phyloP scores from a whole-genome alignment of 2,888 invertebrate species.

The Gasteruption jaculator region DNA sequence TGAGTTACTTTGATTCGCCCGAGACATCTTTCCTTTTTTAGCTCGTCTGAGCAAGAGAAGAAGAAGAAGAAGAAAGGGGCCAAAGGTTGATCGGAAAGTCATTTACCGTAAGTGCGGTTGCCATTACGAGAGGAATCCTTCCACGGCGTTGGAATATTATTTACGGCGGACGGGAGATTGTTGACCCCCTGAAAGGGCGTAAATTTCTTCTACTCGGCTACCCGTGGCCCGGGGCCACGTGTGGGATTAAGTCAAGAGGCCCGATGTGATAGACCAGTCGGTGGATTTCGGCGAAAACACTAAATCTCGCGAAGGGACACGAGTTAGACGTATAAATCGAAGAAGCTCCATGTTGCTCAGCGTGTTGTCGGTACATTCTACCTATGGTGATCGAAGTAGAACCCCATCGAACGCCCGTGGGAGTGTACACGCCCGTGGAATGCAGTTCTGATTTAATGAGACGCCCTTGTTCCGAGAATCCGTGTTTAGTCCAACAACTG shows the following conservation, averaged over 20 bases:
- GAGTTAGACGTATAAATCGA: constrained; percentile 24
- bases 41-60: too few relatives aligned
- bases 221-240: too few relatives aligned
- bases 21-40: too few relatives aligned
- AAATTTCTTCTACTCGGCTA: too few relatives aligned
- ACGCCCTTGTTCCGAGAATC: constrained; percentile 30
- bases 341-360: constrained; percentile 45
- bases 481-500: constrained; percentile 21
- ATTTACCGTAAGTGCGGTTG: constrained; percentile 13
- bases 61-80: too few relatives aligned
- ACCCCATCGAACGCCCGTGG: constrained; percentile 50
- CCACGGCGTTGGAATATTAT: too few relatives aligned
- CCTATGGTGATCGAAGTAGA: constrained; percentile 48
- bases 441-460: constrained; percentile 53
- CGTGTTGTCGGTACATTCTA: constrained; percentile 48
- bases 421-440: constrained; percentile 52
- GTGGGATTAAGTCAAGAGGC: too few relatives aligned
- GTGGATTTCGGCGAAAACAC: constrained; percentile 6
- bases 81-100: constrained; percentile 17
- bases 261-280: too few relatives aligned
- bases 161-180: too few relatives aligned
- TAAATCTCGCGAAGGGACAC: constrained; percentile 30
- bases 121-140: too few relatives aligned
- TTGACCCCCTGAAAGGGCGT: too few relatives aligned
- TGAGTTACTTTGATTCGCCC: too few relatives aligned